phyloP scores from a whole-genome alignment of 1,140 invertebrate species.

The Hylyphantes graminicola region DNA sequence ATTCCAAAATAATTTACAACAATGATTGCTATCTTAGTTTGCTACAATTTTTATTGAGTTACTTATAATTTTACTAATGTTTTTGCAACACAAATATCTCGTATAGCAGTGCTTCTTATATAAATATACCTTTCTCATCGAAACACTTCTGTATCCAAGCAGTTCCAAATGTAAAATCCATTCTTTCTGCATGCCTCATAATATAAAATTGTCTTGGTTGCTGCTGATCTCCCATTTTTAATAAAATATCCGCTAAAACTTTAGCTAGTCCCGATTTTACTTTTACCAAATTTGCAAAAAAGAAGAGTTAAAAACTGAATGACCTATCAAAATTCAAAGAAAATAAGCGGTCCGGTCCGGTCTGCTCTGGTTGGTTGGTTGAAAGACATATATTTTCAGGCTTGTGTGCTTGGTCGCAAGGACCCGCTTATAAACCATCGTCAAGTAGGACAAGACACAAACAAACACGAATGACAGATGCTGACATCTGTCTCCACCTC shows the following conservation, averaged over 20 bases:
- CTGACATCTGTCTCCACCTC: too few relatives aligned
- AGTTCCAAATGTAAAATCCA: slow-evolving; percentile 87
- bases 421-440: too few relatives aligned
- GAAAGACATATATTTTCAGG: too few relatives aligned
- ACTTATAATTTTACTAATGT: neutral
- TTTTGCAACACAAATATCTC: neutral
- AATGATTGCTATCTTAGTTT: neutral
- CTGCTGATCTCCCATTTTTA: slow-evolving; percentile 12
- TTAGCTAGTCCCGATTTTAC: too few relatives aligned
- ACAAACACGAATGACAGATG: too few relatives aligned
- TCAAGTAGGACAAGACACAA: too few relatives aligned
- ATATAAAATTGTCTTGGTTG: slow-evolving; percentile 75
- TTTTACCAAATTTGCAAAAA: too few relatives aligned
- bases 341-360: too few relatives aligned
- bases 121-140: slow-evolving; percentile 77
- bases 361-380: too few relatives aligned
- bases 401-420: too few relatives aligned
- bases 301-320: too few relatives aligned
- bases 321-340: too few relatives aligned
- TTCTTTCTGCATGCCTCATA: slow-evolving; percentile 87
- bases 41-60: neutral
- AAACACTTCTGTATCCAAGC: slow-evolving; percentile 88
- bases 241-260: neutral
- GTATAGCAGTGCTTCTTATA: neutral
- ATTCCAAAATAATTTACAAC: neutral